Base-by-base conservation (phyloP, 1,140 invertebrate genomes). In the Drosophila ambigua region DNA sequence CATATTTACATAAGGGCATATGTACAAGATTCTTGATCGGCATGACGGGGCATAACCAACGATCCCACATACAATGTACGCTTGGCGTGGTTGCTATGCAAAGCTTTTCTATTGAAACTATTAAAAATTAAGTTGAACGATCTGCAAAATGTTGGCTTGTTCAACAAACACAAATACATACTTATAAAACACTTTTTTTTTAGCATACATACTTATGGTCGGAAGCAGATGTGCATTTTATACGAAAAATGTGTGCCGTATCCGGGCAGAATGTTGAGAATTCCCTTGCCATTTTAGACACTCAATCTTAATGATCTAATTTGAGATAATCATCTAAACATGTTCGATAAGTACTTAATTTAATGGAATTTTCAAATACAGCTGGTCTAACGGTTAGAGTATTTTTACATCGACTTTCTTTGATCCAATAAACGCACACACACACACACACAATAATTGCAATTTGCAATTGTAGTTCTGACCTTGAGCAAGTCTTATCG, bases 61-160 rank as follows among this genome's bases (percentile, higher is more conserved):
- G 71, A 75, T 75, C 72, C 35, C 50, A 50, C 44, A 44, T 62
- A 66, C 72, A 74, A 75, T 74, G 72, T 75, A 75, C 41, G 50
- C 44, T 75, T 75, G 66, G 63, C 44, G 72, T 46, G 49, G 72
- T 74, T 74, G 72, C 72, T 74, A 74, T 74, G 72, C 71, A 71
- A 74, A 65, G 53, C 71, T 54, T 64, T 69, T 69, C 52, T 62
- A 52, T 68, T 62, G 55, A 66, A 75, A 54, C 62, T 67, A 67
- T 74, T 31, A 59, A 75, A 65, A 66, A 75, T 66, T 74, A 58
- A 74, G 72, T 74, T 74, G 53, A 74, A 74, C 72, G 72, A 74
- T 74, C 72, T 73, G 53, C 71, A 52, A 59, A 74, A 74, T 65
- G 53, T 45, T 66, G 46, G 26, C 35, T 39, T 39, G 35, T 0